Evolutionary conservation across 2,888 invertebrate species (phyloP).

Genomic region (Clivina fossor): DNA sequence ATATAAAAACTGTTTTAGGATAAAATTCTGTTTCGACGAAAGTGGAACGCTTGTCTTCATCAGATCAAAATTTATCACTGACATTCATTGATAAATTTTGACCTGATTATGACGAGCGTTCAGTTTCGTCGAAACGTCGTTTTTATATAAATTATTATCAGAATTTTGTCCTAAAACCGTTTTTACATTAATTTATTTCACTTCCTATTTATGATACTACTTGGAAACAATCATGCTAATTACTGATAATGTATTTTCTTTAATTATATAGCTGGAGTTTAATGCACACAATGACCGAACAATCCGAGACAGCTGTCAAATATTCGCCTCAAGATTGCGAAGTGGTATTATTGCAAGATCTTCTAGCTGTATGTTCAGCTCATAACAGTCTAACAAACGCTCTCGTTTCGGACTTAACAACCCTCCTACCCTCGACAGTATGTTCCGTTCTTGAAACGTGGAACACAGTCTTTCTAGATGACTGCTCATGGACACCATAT

Average conservation of each 20-base stretch:
- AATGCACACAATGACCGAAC: conserved; percentile 49
- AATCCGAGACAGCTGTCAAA: conserved; percentile 51
- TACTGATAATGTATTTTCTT: background rate
- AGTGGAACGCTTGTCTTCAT: too few relatives aligned
- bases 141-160: too few relatives aligned
- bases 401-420: conserved; percentile 57
- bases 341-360: conserved; percentile 47
- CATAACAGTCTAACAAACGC: conserved; percentile 49
- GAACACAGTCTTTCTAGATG: conserved; percentile 59
- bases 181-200: too few relatives aligned
- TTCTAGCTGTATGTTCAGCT: conserved; percentile 54
- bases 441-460: conserved; percentile 64
- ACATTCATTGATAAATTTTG: too few relatives aligned
- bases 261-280: conserved; percentile 46
- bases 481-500: conserved; percentile 67
- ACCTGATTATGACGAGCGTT: too few relatives aligned
- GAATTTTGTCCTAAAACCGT: too few relatives aligned
- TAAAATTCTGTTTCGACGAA: too few relatives aligned
- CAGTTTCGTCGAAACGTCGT: too few relatives aligned
- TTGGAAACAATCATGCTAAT: conserved; percentile 32
- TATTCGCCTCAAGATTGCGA: conserved; percentile 55
- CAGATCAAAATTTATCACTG: too few relatives aligned
- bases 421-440: conserved; percentile 59
- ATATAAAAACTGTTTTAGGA: too few relatives aligned
- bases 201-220: too few relatives aligned